A percentile compares a stretch with the other conserved stretches of the same genome.
phyloP scores from a whole-genome alignment of 2,113 vertebrate species.

The Myotis lucifugus region DNA sequence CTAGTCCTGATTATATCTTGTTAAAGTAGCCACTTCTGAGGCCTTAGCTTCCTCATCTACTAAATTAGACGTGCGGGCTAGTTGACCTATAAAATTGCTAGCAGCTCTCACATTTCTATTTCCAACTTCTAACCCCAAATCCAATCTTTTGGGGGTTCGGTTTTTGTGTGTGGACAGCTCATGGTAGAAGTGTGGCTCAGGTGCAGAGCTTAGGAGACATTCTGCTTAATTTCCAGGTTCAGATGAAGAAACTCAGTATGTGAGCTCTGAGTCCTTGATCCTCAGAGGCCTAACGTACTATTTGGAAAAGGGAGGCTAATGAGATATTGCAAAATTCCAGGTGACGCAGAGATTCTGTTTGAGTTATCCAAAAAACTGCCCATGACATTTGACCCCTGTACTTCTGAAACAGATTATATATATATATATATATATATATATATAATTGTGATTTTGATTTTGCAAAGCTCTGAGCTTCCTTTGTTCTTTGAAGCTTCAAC shows the following conservation, averaged over 20 bases:
- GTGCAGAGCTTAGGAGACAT: not conserved
- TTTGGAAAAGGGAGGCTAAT: not conserved
- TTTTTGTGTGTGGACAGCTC: not conserved
- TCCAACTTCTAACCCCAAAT: not conserved
- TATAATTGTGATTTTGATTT: not conserved
- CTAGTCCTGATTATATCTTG: not conserved
- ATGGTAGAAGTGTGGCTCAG: not conserved
- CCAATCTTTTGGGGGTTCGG: not conserved
- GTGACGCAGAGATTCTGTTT: not conserved
- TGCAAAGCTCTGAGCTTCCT: not conserved
- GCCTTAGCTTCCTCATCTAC: not conserved
- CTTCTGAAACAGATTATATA: not conserved
- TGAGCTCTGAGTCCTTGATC: not conserved
- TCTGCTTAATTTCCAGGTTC: not conserved
- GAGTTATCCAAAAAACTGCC: constrained; percentile 28
- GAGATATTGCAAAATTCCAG: not conserved
- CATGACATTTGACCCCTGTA: not conserved
- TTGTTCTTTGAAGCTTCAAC: constrained; percentile 56
- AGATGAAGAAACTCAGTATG: not conserved
- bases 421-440: not conserved
- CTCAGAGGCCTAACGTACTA: not conserved
- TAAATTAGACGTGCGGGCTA: not conserved
- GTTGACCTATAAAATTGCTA: not conserved
- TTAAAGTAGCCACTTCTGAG: not conserved
- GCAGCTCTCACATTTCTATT: not conserved